Percentiles rank a stretch among this genome's conserved stretches.
Conservation (phyloP, 1,140 invertebrate species). For the Augochlora pura region DNA sequence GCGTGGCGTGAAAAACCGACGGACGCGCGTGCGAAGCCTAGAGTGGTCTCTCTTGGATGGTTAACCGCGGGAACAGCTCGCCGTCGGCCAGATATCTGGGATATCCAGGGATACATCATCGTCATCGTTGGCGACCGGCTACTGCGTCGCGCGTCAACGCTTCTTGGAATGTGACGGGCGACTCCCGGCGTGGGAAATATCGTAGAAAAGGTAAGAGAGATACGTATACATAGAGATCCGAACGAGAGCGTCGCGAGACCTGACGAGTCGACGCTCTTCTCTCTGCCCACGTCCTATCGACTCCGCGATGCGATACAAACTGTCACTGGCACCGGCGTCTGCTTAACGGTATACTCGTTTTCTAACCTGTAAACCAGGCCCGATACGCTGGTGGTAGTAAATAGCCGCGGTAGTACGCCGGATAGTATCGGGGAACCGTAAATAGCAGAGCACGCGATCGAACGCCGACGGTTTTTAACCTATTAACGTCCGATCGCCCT, state of each 20-base stretch:
- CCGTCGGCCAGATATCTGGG: not conserved
- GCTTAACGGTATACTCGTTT: slow-evolving; percentile 5
- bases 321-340: not conserved
- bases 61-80: slow-evolving; percentile 4
- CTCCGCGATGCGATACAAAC: not conserved
- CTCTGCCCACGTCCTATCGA: not conserved
- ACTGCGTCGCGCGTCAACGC: slow-evolving; percentile 40
- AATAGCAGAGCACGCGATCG: not conserved
- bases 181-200: slow-evolving; percentile 45
- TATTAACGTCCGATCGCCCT: too few relatives aligned
- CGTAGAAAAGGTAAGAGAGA: slow-evolving; percentile 54
- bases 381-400: not conserved
- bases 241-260: not conserved
- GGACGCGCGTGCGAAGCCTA: not conserved
- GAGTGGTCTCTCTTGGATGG: slow-evolving; percentile 10
- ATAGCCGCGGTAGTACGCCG: not conserved
- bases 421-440: slow-evolving; percentile 2
- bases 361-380: slow-evolving; percentile 24
- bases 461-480: not conserved
- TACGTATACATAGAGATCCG: too few relatives aligned
- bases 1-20: not conserved
- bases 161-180: slow-evolving; percentile 59
- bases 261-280: not conserved
- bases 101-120: slow-evolving; percentile 16
- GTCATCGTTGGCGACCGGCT: slow-evolving; percentile 19